Evolutionary conservation across 2,113 vertebrate genomes (phyloP), one percentile per base, ranked within the genome.

Genomic region (Gadus macrocephalus): DNA sequence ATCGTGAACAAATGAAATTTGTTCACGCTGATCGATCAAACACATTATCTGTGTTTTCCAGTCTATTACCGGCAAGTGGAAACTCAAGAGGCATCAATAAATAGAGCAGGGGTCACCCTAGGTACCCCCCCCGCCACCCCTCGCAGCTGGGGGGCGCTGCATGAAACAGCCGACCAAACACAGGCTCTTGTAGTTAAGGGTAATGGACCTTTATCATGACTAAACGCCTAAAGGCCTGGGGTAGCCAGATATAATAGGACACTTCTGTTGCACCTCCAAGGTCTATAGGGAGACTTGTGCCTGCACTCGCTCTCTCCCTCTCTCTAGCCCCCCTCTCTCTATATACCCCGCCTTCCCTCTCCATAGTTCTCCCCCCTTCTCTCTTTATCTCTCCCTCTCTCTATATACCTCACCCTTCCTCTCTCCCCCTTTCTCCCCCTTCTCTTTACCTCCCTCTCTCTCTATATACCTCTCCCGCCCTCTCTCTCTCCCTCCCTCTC

Each of bases 11-110:
- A 97, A 98, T 97, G 92, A 96, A 97, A 96, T 98, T 95, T 96
- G 95, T 97, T 97, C 94, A 90, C 91, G 93, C 94, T 96, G 96
- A 96, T 99, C 95, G 94, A 99, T 99, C 96, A 95, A 96, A 96
- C 91, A 92, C 95, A 98, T 99, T 96, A 97, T 97, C 95, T 93
- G 92, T 94, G 91, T 87, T 85, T 87, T 93, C 91, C 92, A 95
- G 92, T 97, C 95, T 94, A 95, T 98, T 97, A 96, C 93, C 91
- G 89, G 92, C 93, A 93, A 95, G 93, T 93, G 94, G 93, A 93
- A 94, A 94, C 92, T 94, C 92, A 89, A 86, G 78, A 84, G 78
- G 93, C 92, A 86, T 94, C 95, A 92, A 94, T 94, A 96, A 92
- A 90, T 89, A 88, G 83, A 85, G 89, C 87, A 84, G 88, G 93